phyloP scores from a whole-genome alignment of 2,113 vertebrate species.

The Phylloscopus whistleri region DNA sequence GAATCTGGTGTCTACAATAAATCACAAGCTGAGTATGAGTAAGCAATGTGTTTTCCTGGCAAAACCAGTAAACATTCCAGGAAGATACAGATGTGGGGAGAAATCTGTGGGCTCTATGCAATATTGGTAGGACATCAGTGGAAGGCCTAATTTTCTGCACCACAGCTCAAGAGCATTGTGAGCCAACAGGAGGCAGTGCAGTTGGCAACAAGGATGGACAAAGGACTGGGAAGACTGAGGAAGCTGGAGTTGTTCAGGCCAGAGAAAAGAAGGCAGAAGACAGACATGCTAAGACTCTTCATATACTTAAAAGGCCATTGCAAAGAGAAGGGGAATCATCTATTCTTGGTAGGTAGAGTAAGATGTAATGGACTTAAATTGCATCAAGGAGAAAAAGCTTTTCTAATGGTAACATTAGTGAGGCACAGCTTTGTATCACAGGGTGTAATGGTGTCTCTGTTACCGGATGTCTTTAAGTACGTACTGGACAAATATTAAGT shows the following conservation, averaged over 20 bases:
- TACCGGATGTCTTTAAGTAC: neutral
- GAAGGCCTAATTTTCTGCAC: neutral
- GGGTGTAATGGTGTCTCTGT: neutral
- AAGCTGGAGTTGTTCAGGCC: neutral
- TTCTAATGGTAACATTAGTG: constrained; percentile 44
- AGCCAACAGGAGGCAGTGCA: neutral
- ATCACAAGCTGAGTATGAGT: neutral
- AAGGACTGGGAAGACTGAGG: neutral
- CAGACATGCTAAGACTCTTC: neutral
- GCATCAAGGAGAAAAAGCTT: constrained; percentile 14
- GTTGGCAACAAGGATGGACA: neutral
- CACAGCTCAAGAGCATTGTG: neutral
- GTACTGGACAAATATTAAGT: neutral
- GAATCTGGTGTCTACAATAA: neutral
- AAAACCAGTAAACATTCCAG: neutral
- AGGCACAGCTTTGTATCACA: neutral
- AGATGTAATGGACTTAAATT: constrained; percentile 43
- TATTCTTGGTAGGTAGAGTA: neutral
- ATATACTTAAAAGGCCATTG: neutral
- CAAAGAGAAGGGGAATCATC: neutral
- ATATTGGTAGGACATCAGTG: neutral
- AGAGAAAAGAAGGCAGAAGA: neutral
- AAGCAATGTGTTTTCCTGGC: neutral
- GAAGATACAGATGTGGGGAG: neutral
- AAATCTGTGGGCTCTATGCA: neutral